Evolutionary conservation across 1,140 invertebrate species (phyloP), one percentile per base, ranked within the genome.

Genomic region (Steinernema feltiae): DNA sequence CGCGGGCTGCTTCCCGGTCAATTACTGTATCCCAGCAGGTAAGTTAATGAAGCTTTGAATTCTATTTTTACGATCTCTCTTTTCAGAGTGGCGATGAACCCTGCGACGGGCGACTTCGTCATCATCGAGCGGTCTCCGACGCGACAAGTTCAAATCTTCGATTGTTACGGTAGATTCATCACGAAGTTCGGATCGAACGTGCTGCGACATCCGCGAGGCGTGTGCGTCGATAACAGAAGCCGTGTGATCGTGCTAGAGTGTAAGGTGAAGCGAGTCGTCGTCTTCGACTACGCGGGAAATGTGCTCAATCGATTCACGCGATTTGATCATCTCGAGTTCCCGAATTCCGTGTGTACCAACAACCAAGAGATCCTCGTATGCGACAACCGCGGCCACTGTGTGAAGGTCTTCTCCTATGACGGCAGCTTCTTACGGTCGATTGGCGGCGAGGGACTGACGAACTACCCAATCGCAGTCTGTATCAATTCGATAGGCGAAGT

Each of bases 281-380:
- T 98, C 77, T 98, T 98, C 86, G 95, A 97, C 88, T 94, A 96
- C 87, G 91, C 92, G 71, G 96, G 96, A 35, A 94, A 94, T 84
- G 94, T 97, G 0, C 87, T 98, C 12, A 93, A 95, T 83, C 97
- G 97, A 87, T 98, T 98, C 85, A 94, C 94, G 29, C 97, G 95
- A 88, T 95, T 93, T 32, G 97, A 97, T 87, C 94, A 98, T 84
- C 89, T 98, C 18, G 95, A 98, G 87, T 98, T 98, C 88, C 96
- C 96, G 35, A 98, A 98, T 85, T 94, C 95, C n/a, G 94, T 98
- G 0, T 95, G 97, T 0, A 94, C 95, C 30, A 98, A 98, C 86
- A 94, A 98, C 87, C 94, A 95, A 84, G 94, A 97, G 88, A 97
- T 98, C 80, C 98, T 98, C 89, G 98, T 98, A 81, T 95, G 93